Evolutionary conservation across 2,113 vertebrate species (phyloP).

Genomic region (Phylloscopus whistleri): DNA sequence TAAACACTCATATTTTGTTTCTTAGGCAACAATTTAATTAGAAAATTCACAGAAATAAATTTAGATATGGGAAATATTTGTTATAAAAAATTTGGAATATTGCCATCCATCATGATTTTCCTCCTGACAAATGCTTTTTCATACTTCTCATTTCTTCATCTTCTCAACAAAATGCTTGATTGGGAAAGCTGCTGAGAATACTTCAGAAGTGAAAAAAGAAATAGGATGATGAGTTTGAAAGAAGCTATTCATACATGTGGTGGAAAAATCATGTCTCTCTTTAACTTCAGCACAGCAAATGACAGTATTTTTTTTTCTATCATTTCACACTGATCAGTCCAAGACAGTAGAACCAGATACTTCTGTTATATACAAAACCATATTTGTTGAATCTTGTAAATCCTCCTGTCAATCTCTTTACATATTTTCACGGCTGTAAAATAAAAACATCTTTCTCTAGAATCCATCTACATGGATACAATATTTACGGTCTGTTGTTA

Average conservation of each 20-base stretch:
- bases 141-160: constrained; percentile 33
- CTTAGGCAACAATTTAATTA: constrained; percentile 44
- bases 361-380: background rate
- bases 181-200: constrained; percentile 1
- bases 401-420: background rate
- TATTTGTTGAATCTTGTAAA: background rate
- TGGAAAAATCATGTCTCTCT: background rate
- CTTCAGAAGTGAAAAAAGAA: background rate
- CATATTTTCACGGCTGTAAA: background rate
- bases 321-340: background rate
- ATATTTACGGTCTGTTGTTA: background rate
- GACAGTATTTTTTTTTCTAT: background rate
- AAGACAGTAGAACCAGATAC: background rate
- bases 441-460: background rate
- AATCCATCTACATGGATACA: background rate
- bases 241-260: constrained; percentile 3
- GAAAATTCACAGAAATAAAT: constrained; percentile 6
- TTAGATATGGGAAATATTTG: constrained; percentile 39
- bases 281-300: background rate
- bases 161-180: constrained; percentile 21
- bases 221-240: background rate
- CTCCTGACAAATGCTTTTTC: constrained; percentile 32
- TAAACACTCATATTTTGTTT: constrained; percentile 55
- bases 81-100: constrained; percentile 18
- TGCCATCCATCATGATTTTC: constrained; percentile 23